Percentiles rank a stretch among this genome's conserved stretches.
Evolutionary conservation across 2,113 vertebrate species (phyloP).

Genomic region (Camelus dromedarius): DNA sequence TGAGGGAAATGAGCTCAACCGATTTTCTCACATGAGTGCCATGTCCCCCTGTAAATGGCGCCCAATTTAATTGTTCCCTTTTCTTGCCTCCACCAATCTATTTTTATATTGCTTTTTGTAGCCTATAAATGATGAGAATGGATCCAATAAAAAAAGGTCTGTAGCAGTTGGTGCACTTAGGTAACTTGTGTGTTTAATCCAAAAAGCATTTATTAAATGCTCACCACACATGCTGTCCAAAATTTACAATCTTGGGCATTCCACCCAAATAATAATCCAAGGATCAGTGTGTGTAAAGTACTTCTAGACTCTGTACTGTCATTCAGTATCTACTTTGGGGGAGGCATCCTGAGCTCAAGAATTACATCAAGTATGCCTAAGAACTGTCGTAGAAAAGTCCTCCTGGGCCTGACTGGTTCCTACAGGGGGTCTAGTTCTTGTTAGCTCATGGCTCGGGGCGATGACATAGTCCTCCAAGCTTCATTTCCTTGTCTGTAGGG

Average conservation of each 20-base stretch:
- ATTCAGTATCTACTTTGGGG: background rate
- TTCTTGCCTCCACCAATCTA: background rate
- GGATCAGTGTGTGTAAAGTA: background rate
- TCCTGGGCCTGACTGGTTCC: background rate
- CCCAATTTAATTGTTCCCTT: background rate
- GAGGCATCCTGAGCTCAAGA: background rate
- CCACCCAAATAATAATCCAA: background rate
- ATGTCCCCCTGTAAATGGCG: background rate
- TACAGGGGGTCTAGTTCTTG: background rate
- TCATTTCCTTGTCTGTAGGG: background rate
- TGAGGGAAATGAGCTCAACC: constrained; percentile 83
- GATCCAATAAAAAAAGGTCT: background rate
- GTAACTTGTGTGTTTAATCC: background rate
- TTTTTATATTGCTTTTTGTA: background rate
- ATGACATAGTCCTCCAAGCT: background rate
- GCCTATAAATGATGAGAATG: background rate
- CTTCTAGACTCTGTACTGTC: background rate
- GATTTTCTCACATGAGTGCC: constrained; percentile 64
- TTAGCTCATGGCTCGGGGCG: background rate
- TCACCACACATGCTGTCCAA: background rate
- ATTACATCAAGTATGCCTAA: background rate
- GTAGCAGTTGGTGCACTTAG: background rate
- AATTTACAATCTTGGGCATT: background rate
- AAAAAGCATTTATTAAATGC: background rate
- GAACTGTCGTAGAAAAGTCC: background rate